Conservation (phyloP, 2,797 vertebrate species). For the Poecilia picta region DNA sequence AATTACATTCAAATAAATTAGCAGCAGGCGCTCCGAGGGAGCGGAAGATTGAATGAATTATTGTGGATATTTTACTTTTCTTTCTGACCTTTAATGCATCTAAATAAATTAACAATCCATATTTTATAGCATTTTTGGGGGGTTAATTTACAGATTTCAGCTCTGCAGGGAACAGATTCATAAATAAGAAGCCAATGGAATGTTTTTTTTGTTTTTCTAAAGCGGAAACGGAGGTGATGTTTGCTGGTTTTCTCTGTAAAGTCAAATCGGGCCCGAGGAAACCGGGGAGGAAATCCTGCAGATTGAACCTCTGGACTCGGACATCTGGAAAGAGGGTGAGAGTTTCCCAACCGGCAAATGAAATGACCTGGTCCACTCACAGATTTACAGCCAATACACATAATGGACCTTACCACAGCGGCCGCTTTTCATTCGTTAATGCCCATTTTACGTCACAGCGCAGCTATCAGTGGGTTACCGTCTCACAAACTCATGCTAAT, state of each 20-base stretch:
- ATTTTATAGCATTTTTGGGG: not conserved
- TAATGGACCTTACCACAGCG: too few species aligned
- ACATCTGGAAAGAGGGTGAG: constrained; percentile 58
- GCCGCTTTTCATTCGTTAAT: too few species aligned
- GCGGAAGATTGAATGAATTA: not conserved
- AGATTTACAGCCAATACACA: not conserved
- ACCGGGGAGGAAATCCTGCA: constrained; percentile 52
- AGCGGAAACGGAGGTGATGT: constrained; percentile 43
- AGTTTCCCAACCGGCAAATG: not conserved
- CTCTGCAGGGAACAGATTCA: not conserved
- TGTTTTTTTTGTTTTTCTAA: too few species aligned
- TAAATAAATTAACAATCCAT: constrained; percentile 24
- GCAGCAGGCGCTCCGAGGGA: constrained; percentile 22
- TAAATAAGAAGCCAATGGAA: not conserved
- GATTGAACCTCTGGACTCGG: constrained; percentile 25
- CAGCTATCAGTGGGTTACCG: too few species aligned
- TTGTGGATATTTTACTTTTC: not conserved
- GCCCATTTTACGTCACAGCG: too few species aligned
- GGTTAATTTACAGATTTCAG: constrained; percentile 7
- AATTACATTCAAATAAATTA: constrained; percentile 3
- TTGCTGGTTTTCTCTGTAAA: constrained; percentile 61
- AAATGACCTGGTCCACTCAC: not conserved
- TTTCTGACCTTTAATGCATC: constrained; percentile 10
- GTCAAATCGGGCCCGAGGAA: constrained; percentile 51
- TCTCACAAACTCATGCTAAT: too few species aligned